phyloP scores from a whole-genome alignment of 1,140 invertebrate species.

The Semibalanus balanoides region DNA sequence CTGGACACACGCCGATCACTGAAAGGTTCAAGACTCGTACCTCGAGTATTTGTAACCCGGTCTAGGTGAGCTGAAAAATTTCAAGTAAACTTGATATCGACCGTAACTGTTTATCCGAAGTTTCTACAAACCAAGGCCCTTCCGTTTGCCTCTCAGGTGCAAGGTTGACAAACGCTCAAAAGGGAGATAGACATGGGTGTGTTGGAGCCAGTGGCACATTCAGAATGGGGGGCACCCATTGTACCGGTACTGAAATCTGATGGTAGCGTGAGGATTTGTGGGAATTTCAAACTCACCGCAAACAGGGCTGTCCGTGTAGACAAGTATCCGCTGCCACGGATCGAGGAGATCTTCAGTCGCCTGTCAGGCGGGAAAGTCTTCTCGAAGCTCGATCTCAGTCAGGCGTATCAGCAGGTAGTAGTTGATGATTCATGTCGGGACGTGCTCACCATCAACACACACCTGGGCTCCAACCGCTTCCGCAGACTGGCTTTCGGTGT shows the following conservation, averaged over 20 bases:
- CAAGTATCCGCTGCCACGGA: conserved; percentile 23
- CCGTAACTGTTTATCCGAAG: no score
- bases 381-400: conserved; percentile 23
- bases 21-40: no score
- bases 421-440: conserved; percentile 14
- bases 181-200: no score
- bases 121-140: no score
- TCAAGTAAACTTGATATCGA: no score
- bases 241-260: conserved; percentile 29
- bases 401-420: conserved; percentile 22
- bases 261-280: conserved; percentile 26
- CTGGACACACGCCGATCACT: no score
- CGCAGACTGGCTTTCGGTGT: no score
- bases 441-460: conserved; percentile 5
- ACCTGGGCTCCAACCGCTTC: no score
- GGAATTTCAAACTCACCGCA: conserved; percentile 28
- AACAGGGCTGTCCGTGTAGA: conserved; percentile 22
- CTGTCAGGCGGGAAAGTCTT: conserved; percentile 20
- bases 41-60: no score
- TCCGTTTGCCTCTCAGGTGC: no score
- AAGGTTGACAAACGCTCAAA: no score
- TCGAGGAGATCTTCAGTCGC: conserved; percentile 22
- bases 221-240: conserved; percentile 27
- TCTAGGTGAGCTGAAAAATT: no score
- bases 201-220: neutral